Base-by-base conservation (phyloP, 2,888 invertebrate species). In the Acronicta alni region DNA sequence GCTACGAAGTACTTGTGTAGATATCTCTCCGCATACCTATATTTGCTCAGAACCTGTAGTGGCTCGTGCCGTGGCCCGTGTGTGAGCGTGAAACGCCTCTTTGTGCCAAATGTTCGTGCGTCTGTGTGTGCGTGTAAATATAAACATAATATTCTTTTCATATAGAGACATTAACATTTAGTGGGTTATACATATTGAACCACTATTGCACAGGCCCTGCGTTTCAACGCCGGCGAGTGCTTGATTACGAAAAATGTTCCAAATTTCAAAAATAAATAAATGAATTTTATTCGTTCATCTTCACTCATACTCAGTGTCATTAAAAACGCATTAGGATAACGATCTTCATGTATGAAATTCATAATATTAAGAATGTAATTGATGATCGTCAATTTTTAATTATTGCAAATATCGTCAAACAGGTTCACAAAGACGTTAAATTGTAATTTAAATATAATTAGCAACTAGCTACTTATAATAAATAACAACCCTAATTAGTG, bases 21-120 rank as follows among this genome's bases (percentile, higher is more conserved):
- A 92, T 92, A 83, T 79, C 71, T 81, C 82, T 88, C 84, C 87
- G 92, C 92, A 93, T 94, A 91, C 92, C 94, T 93, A 93, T 89
- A 93, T 91, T 94, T 94, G 93, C 94, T 94, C 94, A 93, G 92
- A 89, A 86, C 82, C 84, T 82, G 87, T 91, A 90, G 92, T 87
- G 74, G 81, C 84, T 76, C 75, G 83, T 80, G 65, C 82, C 77
- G 82, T 82, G 84, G 89, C 84, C 86, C 83, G 84, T 79, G 82
- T 86, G 86, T 86, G 86, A 83, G 90, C 92, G 91, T 90, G 77
- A 84, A 86, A 90, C 89, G 91, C 89, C 87, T 91, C 85, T 86
- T 86, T 90, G 93, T 93, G 94, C 94, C 93, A 93, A 94, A 91
- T 88, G 89, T 89, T 86, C 84, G 86, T 88, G 81, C 84, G 83